These are phyloP conservation scores for Peromyscus polionotus DNA, from an alignment of 2,113 vertebrate species.

Conservation along the genomic window DNA sequence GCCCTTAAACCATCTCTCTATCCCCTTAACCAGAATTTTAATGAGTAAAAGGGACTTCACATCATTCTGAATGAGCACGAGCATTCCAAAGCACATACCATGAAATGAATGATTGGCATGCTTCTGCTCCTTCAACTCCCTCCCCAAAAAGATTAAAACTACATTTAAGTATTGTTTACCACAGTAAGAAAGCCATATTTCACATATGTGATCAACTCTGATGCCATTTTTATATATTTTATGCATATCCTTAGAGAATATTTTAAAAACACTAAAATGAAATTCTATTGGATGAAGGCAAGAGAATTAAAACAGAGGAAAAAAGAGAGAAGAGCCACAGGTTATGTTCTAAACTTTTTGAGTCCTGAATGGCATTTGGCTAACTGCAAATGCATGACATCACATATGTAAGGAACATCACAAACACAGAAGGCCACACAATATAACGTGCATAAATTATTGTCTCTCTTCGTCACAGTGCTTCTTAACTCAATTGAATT, in stretches of 20 bases:
- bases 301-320: neutral
- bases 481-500: neutral
- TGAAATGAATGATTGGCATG: slow-evolving; percentile 3
- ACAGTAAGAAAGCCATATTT: neutral
- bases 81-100: slow-evolving; percentile 26
- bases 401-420: neutral
- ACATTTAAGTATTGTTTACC: slow-evolving; percentile 16
- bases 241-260: neutral
- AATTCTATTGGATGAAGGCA: neutral
- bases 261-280: neutral
- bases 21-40: slow-evolving; percentile 1
- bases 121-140: neutral
- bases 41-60: neutral
- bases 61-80: neutral
- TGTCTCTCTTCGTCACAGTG: neutral
- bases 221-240: slow-evolving; percentile 3
- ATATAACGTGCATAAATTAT: neutral
- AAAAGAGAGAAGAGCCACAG: neutral
- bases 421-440: neutral
- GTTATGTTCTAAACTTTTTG: neutral
- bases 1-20: neutral
- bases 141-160: neutral
- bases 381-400: neutral
- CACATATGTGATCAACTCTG: neutral
- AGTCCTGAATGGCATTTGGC: neutral